These are phyloP conservation scores for Drosophila guanche DNA, from an alignment of 1,140 invertebrate genomes.

Conservation along the genomic window DNA sequence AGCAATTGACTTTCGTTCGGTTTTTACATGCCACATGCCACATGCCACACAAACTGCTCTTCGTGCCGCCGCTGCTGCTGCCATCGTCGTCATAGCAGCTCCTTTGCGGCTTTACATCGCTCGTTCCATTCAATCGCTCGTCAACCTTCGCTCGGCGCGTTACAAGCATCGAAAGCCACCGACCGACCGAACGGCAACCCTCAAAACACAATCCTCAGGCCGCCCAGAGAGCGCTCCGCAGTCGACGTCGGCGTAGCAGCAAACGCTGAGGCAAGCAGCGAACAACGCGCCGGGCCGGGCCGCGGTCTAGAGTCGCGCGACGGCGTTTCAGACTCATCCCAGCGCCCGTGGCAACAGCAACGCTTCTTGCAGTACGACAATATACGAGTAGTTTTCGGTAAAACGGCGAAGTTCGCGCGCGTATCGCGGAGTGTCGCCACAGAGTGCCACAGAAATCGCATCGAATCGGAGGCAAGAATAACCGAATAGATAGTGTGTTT, in stretches of 20 bases:
- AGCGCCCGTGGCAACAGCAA: conserved; percentile 64
- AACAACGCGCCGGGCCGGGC: too few relatives aligned
- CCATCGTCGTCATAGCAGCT: conserved; percentile 14
- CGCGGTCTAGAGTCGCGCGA: too few relatives aligned
- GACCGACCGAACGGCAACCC: conserved; percentile 18
- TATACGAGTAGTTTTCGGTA: conserved; percentile 10
- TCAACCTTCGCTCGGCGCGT: conserved; percentile 72
- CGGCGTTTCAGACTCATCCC: conserved; percentile 62
- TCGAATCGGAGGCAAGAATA: conserved; percentile 19
- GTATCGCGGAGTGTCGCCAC: conserved; percentile 36
- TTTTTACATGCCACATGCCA: conserved; percentile 37
- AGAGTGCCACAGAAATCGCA: conserved; percentile 6
- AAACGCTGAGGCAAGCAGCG: not conserved
- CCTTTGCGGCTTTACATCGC: conserved; percentile 55
- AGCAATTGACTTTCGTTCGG: conserved; percentile 27
- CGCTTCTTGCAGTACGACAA: conserved; percentile 4
- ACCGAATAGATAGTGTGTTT: conserved; percentile 1
- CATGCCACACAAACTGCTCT: not conserved
- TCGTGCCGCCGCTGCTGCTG: conserved; percentile 7
- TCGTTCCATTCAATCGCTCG: conserved; percentile 70
- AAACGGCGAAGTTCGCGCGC: conserved; percentile 1
- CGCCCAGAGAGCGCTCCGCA: conserved; percentile 6
- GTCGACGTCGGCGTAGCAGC: conserved; percentile 13
- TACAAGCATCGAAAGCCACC: conserved; percentile 55
- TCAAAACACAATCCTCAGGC: not conserved